These are phyloP conservation scores for Seladonia tumulorum DNA, from an alignment of 2,888 invertebrate genomes.

Conservation along the genomic window DNA sequence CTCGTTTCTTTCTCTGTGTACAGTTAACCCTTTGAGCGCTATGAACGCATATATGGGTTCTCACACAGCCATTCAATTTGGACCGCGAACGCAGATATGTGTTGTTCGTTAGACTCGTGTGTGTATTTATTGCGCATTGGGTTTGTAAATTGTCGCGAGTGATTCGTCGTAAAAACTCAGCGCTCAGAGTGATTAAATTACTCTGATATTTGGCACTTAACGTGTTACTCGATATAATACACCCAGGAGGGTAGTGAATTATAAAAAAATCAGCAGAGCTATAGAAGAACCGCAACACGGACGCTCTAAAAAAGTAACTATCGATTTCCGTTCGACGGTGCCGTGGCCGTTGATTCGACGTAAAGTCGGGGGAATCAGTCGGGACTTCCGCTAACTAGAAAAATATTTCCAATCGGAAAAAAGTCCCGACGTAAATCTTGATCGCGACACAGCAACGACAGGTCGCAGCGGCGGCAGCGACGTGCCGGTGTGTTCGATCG, in stretches of 20 bases:
- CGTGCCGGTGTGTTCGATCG: conserved; percentile 4
- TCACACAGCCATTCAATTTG: no score
- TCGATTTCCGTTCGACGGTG: background rate
- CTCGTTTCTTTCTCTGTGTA: background rate
- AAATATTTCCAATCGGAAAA: conserved; percentile 30
- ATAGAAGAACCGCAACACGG: background rate
- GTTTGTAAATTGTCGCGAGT: no score
- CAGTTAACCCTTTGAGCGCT: no score
- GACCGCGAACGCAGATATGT: no score
- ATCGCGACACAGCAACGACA: conserved; percentile 19
- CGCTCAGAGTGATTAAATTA: no score
- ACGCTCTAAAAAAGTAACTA: background rate
- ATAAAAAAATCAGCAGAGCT: background rate
- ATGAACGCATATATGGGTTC: no score
- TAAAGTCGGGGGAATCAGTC: background rate
- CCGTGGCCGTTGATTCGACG: background rate
- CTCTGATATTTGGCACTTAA: no score
- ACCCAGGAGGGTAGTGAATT: background rate
- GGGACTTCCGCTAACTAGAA: conserved; percentile 9
- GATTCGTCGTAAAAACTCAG: no score
- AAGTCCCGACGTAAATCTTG: conserved; percentile 36
- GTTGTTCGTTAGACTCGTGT: no score
- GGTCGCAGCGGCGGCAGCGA: conserved; percentile 15
- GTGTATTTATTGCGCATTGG: no score
- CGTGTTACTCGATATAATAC: background rate